Conservation (phyloP, 2,797 vertebrate genomes). For the Galago senegalensis region DNA sequence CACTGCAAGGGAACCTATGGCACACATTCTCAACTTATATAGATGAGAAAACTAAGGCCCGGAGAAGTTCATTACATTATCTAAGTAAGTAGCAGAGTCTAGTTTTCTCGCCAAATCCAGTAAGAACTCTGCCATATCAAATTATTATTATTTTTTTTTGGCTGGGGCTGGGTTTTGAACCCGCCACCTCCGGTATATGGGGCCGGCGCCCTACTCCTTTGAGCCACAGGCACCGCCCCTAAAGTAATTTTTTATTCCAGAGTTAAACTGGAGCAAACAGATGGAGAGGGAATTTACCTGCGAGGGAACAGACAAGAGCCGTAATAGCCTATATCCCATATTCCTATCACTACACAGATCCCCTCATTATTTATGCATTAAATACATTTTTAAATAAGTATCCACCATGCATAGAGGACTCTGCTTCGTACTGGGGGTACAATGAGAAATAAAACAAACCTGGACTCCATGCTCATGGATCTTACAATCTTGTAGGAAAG, state of each 20-base stretch:
- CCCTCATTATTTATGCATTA: background rate
- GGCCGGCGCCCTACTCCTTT: too few species aligned
- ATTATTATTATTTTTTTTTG: background rate
- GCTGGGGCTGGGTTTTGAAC: too few species aligned
- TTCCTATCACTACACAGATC: background rate
- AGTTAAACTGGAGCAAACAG: background rate
- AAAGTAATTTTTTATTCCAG: background rate
- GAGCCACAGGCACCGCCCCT: too few species aligned
- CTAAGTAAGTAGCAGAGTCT: background rate
- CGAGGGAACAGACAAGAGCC: background rate
- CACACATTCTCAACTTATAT: background rate
- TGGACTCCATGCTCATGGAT: background rate
- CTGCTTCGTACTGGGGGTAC: background rate
- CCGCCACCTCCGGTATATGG: too few species aligned
- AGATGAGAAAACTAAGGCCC: background rate
- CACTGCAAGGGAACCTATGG: background rate
- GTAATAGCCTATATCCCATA: background rate
- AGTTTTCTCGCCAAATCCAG: too few species aligned
- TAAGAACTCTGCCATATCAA: background rate
- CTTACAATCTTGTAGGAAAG: background rate
- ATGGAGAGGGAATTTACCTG: background rate
- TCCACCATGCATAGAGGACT: background rate
- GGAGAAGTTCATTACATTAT: background rate
- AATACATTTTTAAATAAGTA: background rate
- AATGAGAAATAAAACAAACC: background rate